These are phyloP conservation scores for Poicephalus gulielmi DNA, from an alignment of 2,113 vertebrate genomes.

Conservation along the genomic window DNA sequence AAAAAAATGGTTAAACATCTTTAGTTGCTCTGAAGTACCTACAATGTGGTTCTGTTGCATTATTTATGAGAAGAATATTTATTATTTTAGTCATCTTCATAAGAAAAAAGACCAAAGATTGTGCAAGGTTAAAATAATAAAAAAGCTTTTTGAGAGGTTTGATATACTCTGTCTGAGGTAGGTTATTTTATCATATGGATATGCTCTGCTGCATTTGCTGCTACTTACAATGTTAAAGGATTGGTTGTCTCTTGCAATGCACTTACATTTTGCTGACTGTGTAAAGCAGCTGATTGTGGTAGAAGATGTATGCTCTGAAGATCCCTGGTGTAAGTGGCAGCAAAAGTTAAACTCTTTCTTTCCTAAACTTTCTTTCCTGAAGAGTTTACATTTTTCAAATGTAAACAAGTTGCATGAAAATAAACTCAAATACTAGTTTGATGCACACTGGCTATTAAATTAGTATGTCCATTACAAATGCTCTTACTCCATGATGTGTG, in stretches of 20 bases:
- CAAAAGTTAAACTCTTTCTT: background rate
- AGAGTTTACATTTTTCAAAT: background rate
- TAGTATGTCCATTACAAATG: background rate
- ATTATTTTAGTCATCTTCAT: background rate
- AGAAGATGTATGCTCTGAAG: background rate
- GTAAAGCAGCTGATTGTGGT: background rate
- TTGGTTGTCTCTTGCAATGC: background rate
- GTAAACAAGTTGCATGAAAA: background rate
- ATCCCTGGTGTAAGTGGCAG: background rate
- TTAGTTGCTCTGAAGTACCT: background rate
- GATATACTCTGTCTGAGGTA: background rate
- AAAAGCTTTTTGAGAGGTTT: background rate
- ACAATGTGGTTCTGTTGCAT: background rate
- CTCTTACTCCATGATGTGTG: background rate
- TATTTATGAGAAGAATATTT: background rate
- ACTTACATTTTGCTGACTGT: background rate
- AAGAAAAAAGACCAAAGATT: background rate
- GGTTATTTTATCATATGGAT: background rate
- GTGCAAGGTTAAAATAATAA: background rate
- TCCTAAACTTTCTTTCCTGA: background rate
- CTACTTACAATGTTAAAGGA: background rate
- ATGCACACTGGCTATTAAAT: fast-evolving
- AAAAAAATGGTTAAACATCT: background rate
- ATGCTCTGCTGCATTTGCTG: background rate
- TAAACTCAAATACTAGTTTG: background rate